Percentiles rank a stretch among this genome's conserved stretches.
Conservation (phyloP, 2,797 vertebrate species). For the Uromys caudimaculatus region DNA sequence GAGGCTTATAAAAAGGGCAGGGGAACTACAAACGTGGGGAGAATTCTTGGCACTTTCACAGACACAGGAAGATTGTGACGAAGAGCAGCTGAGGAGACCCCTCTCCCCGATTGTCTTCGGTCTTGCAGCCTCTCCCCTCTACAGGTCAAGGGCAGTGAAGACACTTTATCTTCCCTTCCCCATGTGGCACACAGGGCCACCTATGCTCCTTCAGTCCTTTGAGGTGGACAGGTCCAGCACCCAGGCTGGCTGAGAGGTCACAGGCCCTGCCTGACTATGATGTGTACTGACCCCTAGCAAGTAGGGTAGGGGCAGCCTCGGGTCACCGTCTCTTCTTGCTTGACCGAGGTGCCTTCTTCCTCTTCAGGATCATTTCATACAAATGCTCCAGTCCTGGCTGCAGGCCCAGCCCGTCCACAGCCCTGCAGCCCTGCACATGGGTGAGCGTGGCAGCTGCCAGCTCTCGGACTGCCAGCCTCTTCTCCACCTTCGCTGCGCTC, state of each 20-base stretch:
- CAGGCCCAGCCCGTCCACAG: conserved; percentile 92
- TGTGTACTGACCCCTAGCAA: conserved; percentile 33
- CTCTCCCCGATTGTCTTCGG: background rate
- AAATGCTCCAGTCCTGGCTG: conserved; percentile 93
- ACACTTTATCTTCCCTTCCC: background rate
- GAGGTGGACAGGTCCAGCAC: conserved; percentile 23
- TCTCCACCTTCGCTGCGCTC: conserved; percentile 91
- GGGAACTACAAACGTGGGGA: conserved; percentile 28
- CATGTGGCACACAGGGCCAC: background rate
- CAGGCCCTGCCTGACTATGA: conserved; percentile 21
- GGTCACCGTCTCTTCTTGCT: conserved; percentile 91
- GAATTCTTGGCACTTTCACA: conserved; percentile 62
- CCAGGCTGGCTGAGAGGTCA: conserved; percentile 1
- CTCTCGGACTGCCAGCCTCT: conserved; percentile 91
- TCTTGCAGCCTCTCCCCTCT: conserved; percentile 42
- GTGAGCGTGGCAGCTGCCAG: conserved; percentile 89
- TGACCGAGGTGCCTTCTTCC: conserved; percentile 91
- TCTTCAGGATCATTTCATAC: conserved; percentile 94
- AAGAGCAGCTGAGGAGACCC: conserved; percentile 30
- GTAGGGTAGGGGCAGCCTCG: background rate
- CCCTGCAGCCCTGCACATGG: conserved; percentile 93
- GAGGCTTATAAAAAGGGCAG: conserved; percentile 57
- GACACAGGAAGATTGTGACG: conserved; percentile 62
- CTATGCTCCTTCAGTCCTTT: conserved; percentile 14
- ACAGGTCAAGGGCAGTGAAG: background rate